Evolutionary conservation across 2,888 invertebrate species (phyloP).

Genomic region (Parthenolecanium corni): DNA sequence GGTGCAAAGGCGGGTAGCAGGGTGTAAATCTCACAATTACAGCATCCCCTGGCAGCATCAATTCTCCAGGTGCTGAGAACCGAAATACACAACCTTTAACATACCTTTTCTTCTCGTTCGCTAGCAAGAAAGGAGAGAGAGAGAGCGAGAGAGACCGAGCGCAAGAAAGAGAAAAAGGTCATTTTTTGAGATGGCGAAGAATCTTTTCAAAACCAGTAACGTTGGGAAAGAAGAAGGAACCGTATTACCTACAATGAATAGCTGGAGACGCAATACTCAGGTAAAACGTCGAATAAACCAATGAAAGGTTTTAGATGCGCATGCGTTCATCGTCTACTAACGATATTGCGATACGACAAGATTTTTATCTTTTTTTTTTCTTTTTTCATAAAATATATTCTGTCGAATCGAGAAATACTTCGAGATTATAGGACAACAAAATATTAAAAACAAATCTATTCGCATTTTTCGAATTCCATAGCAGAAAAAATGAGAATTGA

Average conservation of each 20-base stretch:
- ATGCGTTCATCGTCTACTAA: constrained; percentile 6
- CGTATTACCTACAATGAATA: constrained; percentile 12
- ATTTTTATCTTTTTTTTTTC: too few species aligned
- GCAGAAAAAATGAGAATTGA: too few species aligned
- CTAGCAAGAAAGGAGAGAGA: background rate
- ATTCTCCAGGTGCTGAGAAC: constrained; percentile 22
- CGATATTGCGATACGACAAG: too few species aligned
- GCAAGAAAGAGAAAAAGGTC: constrained; percentile 18
- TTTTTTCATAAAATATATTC: too few species aligned
- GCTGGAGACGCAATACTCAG: constrained; percentile 9
- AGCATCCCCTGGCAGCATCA: constrained; percentile 18
- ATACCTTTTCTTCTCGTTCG: background rate
- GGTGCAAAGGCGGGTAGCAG: background rate
- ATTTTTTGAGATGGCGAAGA: constrained; percentile 24
- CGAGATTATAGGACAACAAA: too few species aligned
- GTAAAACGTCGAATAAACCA: constrained; percentile 10
- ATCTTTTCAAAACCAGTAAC: constrained; percentile 26
- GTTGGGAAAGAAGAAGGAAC: constrained; percentile 26
- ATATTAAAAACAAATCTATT: too few species aligned
- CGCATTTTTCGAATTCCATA: too few species aligned
- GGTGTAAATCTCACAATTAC: constrained; percentile 16
- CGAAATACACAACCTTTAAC: constrained; percentile 13
- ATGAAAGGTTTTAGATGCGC: background rate
- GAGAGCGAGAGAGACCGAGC: background rate
- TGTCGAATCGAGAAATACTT: too few species aligned